A percentile compares a stretch with the other conserved stretches of the same genome.
These are phyloP conservation scores for Pipistrellus pipistrellus DNA, from an alignment of 2,797 vertebrate species.

Conservation along the genomic window DNA sequence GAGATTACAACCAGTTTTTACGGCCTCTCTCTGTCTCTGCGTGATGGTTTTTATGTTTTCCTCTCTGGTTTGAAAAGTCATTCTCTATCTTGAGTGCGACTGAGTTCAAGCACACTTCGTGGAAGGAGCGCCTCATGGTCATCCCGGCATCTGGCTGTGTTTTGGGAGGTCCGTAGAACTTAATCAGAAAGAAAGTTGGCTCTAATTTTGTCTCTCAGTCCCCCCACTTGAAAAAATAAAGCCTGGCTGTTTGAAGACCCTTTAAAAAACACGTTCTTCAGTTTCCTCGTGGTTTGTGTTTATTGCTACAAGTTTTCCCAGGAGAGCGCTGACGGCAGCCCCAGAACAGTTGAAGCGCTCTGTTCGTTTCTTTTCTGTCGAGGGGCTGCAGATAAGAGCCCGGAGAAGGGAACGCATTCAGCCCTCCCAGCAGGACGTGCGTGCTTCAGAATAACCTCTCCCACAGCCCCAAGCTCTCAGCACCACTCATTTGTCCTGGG, in stretches of 20 bases:
- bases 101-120: background rate
- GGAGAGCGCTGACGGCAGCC: constrained; percentile 27
- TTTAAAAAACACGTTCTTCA: constrained; percentile 42
- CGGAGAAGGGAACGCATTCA: constrained; percentile 62
- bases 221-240: constrained; percentile 69
- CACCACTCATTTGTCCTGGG: constrained; percentile 63
- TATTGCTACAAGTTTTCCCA: constrained; percentile 77
- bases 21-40: constrained; percentile 1
- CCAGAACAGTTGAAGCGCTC: constrained; percentile 35
- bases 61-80: constrained; percentile 44
- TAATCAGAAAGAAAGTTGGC: constrained; percentile 75
- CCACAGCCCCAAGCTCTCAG: constrained; percentile 70
- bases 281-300: constrained; percentile 69
- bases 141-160: background rate
- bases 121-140: background rate
- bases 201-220: constrained; percentile 43
- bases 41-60: background rate
- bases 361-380: constrained; percentile 62
- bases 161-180: constrained; percentile 51
- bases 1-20: constrained; percentile 32
- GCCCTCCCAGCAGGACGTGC: background rate
- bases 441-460: constrained; percentile 66
- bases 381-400: constrained; percentile 75
- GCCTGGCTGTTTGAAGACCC: constrained; percentile 51
- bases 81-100: background rate